Base-by-base conservation (phyloP, 2,113 vertebrate genomes). In the Boulengeromyrus knoepffleri region DNA sequence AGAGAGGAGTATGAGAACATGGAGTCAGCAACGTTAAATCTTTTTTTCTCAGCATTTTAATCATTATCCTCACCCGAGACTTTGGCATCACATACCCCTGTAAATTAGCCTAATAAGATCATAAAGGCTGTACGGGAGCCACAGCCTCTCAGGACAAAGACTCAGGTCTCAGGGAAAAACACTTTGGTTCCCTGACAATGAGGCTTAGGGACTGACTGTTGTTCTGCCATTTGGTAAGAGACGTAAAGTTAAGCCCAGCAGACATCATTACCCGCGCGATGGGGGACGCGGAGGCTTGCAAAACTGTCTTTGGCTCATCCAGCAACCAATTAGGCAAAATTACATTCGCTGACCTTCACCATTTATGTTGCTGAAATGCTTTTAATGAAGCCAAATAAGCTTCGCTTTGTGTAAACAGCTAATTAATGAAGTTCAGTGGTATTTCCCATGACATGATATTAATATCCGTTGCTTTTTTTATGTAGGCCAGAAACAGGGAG, bases 101-200 rank as follows among this genome's bases (percentile, higher is more conserved):
- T 87, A 87, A 87, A 87, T 87, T 50, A 53, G 86, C 27, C 49
- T 87, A 87, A 87, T 87, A 56, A 87, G 50, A 87, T 31, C 17
- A 39, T 87, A 53, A 87, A 87, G 5, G 50, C 86, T 3, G 86
- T 42, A 87, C 86, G 86, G 86, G 52, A 87, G 86, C 50, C 52
- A 0, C 27, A 6, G 86, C 19, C 31, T 19, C 86, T 21, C 2
- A 53, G 13, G 86, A 50, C 50, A 27, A 15, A 53, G 46, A 17
- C 49, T 31, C 85, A 39, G n/a, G n/a, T 53, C 86, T 27, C 49
- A 17, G 27, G 49, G 13, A 53, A 86, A 86, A 86, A 42, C 74
- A 80, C 84, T 49, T 31, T 47, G 45, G 45, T 85, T 85, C 42
- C n/a, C 84, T 86, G 47, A 86, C 84, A 86, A 50, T 49, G 84